phyloP scores from a whole-genome alignment of 2,113 vertebrate species.

The Toxotes chatareus region DNA sequence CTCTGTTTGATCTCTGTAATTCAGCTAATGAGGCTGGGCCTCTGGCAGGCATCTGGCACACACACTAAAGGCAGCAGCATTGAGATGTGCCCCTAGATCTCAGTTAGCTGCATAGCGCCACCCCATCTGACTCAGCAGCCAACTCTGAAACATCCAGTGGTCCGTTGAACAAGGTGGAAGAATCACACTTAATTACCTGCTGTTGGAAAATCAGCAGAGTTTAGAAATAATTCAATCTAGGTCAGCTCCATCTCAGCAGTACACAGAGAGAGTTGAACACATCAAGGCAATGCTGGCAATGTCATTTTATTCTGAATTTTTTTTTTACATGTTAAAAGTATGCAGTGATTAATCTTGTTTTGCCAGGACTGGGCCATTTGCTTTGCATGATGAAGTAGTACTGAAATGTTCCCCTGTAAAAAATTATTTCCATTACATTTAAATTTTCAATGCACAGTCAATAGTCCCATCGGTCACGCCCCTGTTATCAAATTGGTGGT shows the following conservation, averaged over 20 bases:
- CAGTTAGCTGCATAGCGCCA: slow-evolving; percentile 67
- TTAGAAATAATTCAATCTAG: slow-evolving; percentile 68
- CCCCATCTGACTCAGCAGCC: slow-evolving; percentile 79
- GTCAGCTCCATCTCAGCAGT: slow-evolving; percentile 54
- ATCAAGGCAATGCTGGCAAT: slow-evolving; percentile 33
- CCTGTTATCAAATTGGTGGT: slow-evolving; percentile 47
- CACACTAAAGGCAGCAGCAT: slow-evolving; percentile 74
- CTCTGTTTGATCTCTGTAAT: slow-evolving; percentile 84
- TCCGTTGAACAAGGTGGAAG: slow-evolving; percentile 54
- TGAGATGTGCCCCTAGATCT: slow-evolving; percentile 73
- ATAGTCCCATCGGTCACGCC: slow-evolving; percentile 43
- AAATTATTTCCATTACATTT: slow-evolving; percentile 51
- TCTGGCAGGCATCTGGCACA: slow-evolving; percentile 82
- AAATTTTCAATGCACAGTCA: slow-evolving; percentile 49
- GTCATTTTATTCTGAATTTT: slow-evolving; percentile 50
- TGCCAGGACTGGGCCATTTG: slow-evolving; percentile 49
- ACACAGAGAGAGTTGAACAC: slow-evolving; percentile 40
- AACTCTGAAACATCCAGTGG: slow-evolving; percentile 51
- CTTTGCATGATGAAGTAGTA: slow-evolving; percentile 51
- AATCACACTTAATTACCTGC: slow-evolving; percentile 68
- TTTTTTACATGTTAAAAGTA: slow-evolving; percentile 43
- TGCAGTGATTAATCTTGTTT: slow-evolving; percentile 59
- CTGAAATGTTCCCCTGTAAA: slow-evolving; percentile 47
- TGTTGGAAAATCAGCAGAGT: slow-evolving; percentile 66
- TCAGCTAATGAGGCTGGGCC: slow-evolving; percentile 82